phyloP scores from a whole-genome alignment of 1,140 invertebrate species.

The Drosophila lacertosa region DNA sequence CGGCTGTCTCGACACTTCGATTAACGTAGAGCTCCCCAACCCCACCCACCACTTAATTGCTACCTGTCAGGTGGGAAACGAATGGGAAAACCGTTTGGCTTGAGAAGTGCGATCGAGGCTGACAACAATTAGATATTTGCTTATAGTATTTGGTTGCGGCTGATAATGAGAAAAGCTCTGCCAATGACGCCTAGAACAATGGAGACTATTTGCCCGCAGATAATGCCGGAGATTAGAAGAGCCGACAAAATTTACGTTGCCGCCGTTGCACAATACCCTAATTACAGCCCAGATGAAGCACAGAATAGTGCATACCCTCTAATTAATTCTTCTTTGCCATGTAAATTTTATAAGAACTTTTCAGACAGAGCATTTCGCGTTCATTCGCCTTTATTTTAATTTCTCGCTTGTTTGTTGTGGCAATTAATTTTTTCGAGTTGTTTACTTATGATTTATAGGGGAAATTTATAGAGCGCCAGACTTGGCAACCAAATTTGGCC shows the following conservation, averaged over 20 bases:
- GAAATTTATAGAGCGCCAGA: constrained; percentile 10
- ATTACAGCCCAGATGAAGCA: background rate
- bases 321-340: background rate
- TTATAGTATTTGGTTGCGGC: constrained; percentile 37
- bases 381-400: background rate
- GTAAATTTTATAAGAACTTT: too few relatives aligned
- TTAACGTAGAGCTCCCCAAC: constrained; percentile 9
- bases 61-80: constrained; percentile 18
- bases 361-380: background rate
- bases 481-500: constrained; percentile 24
- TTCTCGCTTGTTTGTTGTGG: constrained; percentile 20
- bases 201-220: constrained; percentile 14
- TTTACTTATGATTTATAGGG: constrained; percentile 36
- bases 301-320: background rate
- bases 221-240: constrained; percentile 20
- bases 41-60: constrained; percentile 19
- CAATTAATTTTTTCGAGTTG: constrained; percentile 40
- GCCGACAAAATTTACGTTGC: constrained; percentile 1
- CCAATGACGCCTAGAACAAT: constrained; percentile 33
- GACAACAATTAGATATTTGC: constrained; percentile 49
- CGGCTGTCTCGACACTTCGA: constrained; percentile 24
- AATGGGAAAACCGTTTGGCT: background rate
- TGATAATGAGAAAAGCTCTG: constrained; percentile 49
- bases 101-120: constrained; percentile 1
- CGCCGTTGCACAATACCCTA: background rate